These are phyloP conservation scores for Brienomyrus brachyistius DNA, from an alignment of 2,113 vertebrate genomes.

Conservation along the genomic window DNA sequence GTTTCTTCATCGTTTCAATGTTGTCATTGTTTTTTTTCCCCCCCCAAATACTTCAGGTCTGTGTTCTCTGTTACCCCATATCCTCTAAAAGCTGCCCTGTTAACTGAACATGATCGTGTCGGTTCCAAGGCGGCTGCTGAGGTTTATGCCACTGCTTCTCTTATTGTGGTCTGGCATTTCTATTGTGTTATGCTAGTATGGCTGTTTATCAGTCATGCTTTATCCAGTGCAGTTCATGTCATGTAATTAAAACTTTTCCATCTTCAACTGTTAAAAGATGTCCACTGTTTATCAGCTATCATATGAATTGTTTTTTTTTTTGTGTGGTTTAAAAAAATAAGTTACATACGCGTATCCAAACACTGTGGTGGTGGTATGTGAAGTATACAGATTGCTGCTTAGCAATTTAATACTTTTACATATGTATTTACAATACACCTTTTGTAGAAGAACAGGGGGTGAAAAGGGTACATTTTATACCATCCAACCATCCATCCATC, in stretches of 20 bases:
- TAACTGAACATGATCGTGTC: background rate
- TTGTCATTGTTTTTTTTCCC: background rate
- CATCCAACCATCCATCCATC: background rate
- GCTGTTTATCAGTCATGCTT: background rate
- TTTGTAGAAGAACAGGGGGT: background rate
- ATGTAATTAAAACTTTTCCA: background rate
- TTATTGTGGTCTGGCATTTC: background rate
- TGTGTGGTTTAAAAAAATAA: background rate
- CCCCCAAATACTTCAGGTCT: background rate
- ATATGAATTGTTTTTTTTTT: background rate
- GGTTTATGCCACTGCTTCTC: background rate
- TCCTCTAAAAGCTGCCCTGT: background rate
- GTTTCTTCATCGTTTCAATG: background rate
- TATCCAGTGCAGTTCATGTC: background rate
- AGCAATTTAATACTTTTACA: background rate
- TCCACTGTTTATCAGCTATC: background rate
- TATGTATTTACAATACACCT: background rate
- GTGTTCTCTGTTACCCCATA: background rate
- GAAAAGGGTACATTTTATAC: background rate
- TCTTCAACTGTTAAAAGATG: background rate
- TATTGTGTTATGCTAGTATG: background rate
- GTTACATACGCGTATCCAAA: background rate
- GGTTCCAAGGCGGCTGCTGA: background rate
- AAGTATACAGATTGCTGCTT: background rate
- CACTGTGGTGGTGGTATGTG: background rate